A percentile compares a stretch with the other conserved stretches of the same genome.
Conservation (phyloP, 1,140 invertebrate genomes). For the Drosophila willistoni region DNA sequence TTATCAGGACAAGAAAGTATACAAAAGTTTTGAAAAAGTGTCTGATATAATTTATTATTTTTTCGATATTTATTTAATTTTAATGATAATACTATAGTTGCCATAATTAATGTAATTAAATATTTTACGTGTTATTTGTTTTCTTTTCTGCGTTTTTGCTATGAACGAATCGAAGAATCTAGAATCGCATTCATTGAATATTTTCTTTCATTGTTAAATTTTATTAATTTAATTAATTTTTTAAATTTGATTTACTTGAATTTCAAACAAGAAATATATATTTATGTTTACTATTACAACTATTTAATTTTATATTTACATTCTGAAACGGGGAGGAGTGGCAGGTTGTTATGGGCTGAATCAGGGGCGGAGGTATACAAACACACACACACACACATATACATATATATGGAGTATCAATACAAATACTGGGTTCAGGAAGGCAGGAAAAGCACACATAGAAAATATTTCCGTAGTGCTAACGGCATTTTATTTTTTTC, state of each 20-base stretch:
- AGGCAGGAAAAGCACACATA: slow-evolving; percentile 53
- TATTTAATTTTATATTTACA: slow-evolving; percentile 3
- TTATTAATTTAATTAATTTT: background rate
- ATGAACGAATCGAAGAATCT: too few relatives aligned
- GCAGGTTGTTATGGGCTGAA: background rate
- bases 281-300: background rate
- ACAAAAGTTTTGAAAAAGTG: too few relatives aligned
- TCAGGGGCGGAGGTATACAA: background rate
- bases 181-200: too few relatives aligned
- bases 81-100: too few relatives aligned
- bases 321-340: background rate
- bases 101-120: too few relatives aligned
- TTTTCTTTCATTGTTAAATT: too few relatives aligned
- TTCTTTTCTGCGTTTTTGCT: too few relatives aligned
- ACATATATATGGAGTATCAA: background rate
- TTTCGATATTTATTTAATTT: too few relatives aligned
- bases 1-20: too few relatives aligned
- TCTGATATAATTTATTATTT: too few relatives aligned
- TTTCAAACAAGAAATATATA: slow-evolving; percentile 15
- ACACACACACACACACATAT: too few relatives aligned
- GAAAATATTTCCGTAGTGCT: slow-evolving; percentile 65
- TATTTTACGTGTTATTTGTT: too few relatives aligned
- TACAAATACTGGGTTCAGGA: slow-evolving; percentile 42
- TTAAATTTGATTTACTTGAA: background rate
- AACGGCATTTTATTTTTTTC: slow-evolving; percentile 38